phyloP scores from a whole-genome alignment of 2,113 vertebrate species.

The Cinclus mexicanus region DNA sequence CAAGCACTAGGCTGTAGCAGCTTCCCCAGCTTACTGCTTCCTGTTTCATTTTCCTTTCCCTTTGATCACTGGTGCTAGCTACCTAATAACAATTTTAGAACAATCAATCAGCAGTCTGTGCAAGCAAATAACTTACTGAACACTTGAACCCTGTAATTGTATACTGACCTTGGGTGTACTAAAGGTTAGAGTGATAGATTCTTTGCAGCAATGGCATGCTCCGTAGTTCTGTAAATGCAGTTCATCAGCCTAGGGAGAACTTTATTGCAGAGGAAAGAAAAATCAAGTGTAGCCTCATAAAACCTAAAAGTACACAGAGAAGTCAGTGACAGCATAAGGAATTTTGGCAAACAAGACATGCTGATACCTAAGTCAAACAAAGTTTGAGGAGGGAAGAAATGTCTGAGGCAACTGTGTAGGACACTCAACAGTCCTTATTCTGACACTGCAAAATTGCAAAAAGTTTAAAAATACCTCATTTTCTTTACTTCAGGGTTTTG shows the following conservation, averaged over 20 bases:
- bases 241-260: slow-evolving; percentile 18
- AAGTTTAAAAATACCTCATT: slow-evolving; percentile 41
- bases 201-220: neutral
- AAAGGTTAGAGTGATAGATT: slow-evolving; percentile 37
- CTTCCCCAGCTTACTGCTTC: neutral
- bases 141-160: slow-evolving; percentile 67
- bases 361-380: neutral
- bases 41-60: neutral
- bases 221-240: slow-evolving; percentile 12
- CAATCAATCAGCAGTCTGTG: slow-evolving; percentile 37
- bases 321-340: neutral
- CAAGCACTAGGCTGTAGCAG: neutral
- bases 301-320: neutral
- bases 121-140: slow-evolving; percentile 58
- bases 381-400: neutral
- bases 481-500: slow-evolving; percentile 35
- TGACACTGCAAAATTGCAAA: slow-evolving; percentile 40
- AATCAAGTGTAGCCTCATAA: neutral
- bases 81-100: slow-evolving; percentile 41
- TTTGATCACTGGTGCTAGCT: neutral
- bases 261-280: neutral
- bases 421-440: neutral
- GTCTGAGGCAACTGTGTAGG: neutral
- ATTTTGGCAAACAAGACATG: neutral
- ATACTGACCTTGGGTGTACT: slow-evolving; percentile 49